Evolutionary conservation across 2,888 invertebrate species (phyloP).

Genomic region (Amblyjoppa fuscipennis): DNA sequence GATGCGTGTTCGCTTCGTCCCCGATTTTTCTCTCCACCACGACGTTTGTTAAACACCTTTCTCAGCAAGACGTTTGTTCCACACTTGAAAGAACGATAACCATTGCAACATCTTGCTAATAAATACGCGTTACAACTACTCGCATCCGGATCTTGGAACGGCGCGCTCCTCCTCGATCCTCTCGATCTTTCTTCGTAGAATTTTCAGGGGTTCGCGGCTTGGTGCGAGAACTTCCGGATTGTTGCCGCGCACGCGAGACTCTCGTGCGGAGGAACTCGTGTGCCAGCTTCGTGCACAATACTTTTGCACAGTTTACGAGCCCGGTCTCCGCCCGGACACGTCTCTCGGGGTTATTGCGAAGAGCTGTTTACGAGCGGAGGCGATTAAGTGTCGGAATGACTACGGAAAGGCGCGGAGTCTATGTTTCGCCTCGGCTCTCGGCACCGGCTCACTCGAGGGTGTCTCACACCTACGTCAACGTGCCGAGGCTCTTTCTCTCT

Average conservation of each 20-base stretch:
- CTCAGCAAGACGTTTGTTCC: too few relatives aligned
- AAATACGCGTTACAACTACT: too few relatives aligned
- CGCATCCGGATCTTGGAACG: too few relatives aligned
- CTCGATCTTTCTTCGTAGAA: not conserved
- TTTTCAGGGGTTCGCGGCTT: too few relatives aligned
- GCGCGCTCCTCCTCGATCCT: not conserved
- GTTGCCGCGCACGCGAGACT: not conserved
- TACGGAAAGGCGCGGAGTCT: constrained; percentile 36
- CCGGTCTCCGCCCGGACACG: not conserved
- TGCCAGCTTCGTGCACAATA: constrained; percentile 12
- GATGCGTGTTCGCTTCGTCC: too few relatives aligned
- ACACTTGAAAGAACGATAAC: too few relatives aligned
- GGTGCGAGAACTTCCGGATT: not conserved
- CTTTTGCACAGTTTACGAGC: constrained; percentile 48
- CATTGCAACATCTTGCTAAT: too few relatives aligned
- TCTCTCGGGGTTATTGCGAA: constrained; percentile 43
- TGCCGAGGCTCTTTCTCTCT: not conserved
- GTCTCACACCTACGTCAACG: constrained; percentile 9
- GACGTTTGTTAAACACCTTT: too few relatives aligned
- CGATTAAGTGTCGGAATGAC: constrained; percentile 58
- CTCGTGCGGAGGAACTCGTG: constrained; percentile 1
- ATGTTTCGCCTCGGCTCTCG: not conserved
- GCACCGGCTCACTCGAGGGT: not conserved
- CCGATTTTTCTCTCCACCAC: too few relatives aligned
- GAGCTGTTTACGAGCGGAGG: constrained; percentile 59